Evolutionary conservation across 2,888 invertebrate genomes (phyloP).

Genomic region (Lasioglossum lativentre): DNA sequence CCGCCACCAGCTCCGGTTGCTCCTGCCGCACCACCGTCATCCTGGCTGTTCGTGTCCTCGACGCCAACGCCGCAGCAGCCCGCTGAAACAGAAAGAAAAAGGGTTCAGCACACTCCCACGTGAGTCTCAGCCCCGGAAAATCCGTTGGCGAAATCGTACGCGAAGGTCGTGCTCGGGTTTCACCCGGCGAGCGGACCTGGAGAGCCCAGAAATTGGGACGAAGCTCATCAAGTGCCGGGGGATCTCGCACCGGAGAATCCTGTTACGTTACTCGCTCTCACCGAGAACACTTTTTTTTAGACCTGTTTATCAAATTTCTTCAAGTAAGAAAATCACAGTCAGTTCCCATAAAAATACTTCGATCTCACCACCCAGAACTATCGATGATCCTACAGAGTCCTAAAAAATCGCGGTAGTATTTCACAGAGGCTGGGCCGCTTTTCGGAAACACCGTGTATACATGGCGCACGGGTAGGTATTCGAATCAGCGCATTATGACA

Average conservation of each 20-base stretch:
- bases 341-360: not conserved
- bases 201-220: slow-evolving; percentile 37
- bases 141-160: slow-evolving; percentile 52
- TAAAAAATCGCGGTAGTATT: not conserved
- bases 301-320: not conserved
- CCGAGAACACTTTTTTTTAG: not conserved
- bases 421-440: not conserved
- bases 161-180: slow-evolving; percentile 69
- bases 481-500: slow-evolving; percentile 75
- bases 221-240: slow-evolving; percentile 77
- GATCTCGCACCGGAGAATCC: slow-evolving; percentile 68
- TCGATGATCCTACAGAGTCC: not conserved
- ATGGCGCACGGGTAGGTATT: slow-evolving; percentile 35
- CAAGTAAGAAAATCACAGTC: not conserved
- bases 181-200: slow-evolving; percentile 25
- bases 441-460: slow-evolving; percentile 19
- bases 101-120: slow-evolving; percentile 32
- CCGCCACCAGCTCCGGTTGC: slow-evolving; percentile 80
- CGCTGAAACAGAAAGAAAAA: slow-evolving; percentile 74
- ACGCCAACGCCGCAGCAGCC: slow-evolving; percentile 82
- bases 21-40: slow-evolving; percentile 75
- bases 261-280: slow-evolving; percentile 59
- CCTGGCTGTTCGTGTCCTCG: slow-evolving; percentile 79
- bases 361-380: not conserved
- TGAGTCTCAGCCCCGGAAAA: slow-evolving; percentile 56